Evolutionary conservation across 2,888 invertebrate genomes (phyloP).

Genomic region (Athetis lepigone): DNA sequence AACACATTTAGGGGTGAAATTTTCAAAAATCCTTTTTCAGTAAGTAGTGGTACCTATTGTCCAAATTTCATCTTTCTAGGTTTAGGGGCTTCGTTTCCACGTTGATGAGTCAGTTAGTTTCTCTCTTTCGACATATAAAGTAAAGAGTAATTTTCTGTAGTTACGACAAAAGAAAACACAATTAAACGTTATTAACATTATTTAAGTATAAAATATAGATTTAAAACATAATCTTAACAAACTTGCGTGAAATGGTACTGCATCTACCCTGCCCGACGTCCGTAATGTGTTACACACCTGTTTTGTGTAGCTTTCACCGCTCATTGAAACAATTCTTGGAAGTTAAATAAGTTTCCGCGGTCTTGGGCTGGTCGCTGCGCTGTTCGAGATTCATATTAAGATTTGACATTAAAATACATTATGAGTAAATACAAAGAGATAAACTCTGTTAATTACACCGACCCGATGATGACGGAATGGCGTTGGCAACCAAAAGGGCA

Average conservation of each 20-base stretch:
- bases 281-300: constrained; percentile 77
- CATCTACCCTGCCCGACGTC: constrained; percentile 66
- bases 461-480: no score
- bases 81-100: background rate
- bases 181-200: no score
- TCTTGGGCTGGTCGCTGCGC: constrained; percentile 60
- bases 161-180: no score
- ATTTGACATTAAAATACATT: no score
- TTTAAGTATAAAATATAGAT: no score
- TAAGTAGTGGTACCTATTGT: background rate
- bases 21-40: background rate
- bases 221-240: constrained; percentile 34
- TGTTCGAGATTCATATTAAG: constrained; percentile 68
- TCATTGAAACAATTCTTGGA: constrained; percentile 82
- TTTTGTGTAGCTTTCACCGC: constrained; percentile 80
- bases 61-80: background rate
- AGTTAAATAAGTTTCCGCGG: constrained; percentile 74
- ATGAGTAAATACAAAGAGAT: constrained; percentile 18
- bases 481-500: no score
- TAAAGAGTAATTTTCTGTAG: no score
- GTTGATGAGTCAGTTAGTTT: background rate
- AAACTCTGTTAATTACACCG: background rate
- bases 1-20: background rate
- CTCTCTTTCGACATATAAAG: no score
- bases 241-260: constrained; percentile 61